phyloP scores from a whole-genome alignment of 2,888 invertebrate genomes.

The Heliconius hortense region DNA sequence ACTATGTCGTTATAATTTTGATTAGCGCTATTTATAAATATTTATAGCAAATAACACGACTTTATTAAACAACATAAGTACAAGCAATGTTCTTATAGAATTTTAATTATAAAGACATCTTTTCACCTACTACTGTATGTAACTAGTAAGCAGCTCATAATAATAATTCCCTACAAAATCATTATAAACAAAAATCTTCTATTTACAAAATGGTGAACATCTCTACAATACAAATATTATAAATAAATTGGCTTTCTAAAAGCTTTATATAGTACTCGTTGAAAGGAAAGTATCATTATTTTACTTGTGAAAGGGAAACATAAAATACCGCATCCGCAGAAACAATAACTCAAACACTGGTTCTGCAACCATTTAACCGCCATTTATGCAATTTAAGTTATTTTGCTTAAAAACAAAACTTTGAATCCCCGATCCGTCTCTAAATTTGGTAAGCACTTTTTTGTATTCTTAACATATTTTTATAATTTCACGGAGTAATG shows the following conservation, averaged over 20 bases:
- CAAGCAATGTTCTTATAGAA: background rate
- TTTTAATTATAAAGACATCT: background rate
- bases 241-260: slow-evolving; percentile 11
- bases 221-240: background rate
- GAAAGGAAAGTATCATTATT: slow-evolving; percentile 30
- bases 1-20: background rate
- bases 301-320: slow-evolving; percentile 34
- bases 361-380: slow-evolving; percentile 15
- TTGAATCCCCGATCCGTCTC: background rate
- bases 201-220: background rate
- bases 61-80: background rate
- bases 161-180: background rate
- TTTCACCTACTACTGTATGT: background rate
- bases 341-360: slow-evolving; percentile 23
- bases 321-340: slow-evolving; percentile 36
- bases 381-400: slow-evolving; percentile 13
- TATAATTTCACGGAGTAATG: background rate
- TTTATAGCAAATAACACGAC: background rate
- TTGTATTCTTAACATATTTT: background rate
- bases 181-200: background rate
- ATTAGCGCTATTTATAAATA: background rate
- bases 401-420: slow-evolving; percentile 1
- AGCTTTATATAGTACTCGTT: slow-evolving; percentile 11
- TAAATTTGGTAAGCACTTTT: background rate
- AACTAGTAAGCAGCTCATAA: background rate